Percentiles rank a stretch among this genome's conserved stretches.
Evolutionary conservation across 2,797 vertebrate species (phyloP).

Genomic region (Anableps anableps): DNA sequence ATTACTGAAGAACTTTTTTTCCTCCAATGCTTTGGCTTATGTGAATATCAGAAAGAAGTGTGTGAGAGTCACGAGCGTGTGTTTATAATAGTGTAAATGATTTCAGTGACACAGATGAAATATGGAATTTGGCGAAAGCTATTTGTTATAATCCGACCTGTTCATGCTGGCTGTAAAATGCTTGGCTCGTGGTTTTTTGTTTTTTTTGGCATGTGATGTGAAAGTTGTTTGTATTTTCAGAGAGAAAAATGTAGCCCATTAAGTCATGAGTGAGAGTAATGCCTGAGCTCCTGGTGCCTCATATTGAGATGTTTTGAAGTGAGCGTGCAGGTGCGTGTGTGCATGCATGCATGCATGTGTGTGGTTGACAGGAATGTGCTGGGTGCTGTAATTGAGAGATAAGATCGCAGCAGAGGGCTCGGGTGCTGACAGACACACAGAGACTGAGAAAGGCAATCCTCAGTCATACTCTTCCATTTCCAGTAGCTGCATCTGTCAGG

Average conservation of each 20-base stretch:
- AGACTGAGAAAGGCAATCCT: slow-evolving; percentile 54
- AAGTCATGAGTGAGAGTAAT: slow-evolving; percentile 27
- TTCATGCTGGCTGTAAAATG: slow-evolving; percentile 6
- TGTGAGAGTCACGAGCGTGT: slow-evolving; percentile 21
- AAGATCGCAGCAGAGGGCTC: slow-evolving; percentile 73
- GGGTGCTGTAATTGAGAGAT: slow-evolving; percentile 79
- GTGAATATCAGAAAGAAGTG: slow-evolving; percentile 45
- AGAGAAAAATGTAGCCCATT: slow-evolving; percentile 26
- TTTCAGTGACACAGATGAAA: slow-evolving; percentile 52
- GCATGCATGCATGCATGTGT: slow-evolving; percentile 59
- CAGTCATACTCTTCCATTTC: slow-evolving; percentile 50
- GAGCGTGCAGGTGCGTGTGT: slow-evolving; percentile 59
- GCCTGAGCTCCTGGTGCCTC: slow-evolving; percentile 14
- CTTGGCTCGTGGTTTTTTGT: slow-evolving; percentile 4
- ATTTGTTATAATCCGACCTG: neutral
- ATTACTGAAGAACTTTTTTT: slow-evolving; percentile 15
- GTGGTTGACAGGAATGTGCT: slow-evolving; percentile 79
- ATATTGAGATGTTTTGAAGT: slow-evolving; percentile 57
- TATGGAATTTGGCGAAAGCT: slow-evolving; percentile 17
- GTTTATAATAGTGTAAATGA: slow-evolving; percentile 11
- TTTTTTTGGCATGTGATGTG: neutral
- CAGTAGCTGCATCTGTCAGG: slow-evolving; percentile 65
- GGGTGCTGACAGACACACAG: slow-evolving; percentile 73
- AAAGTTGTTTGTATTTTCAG: slow-evolving; percentile 17
- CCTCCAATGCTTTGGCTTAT: neutral